Percentiles rank a stretch among this genome's conserved stretches.
Evolutionary conservation across 2,797 vertebrate genomes (phyloP).

Genomic region (Yasuhikotakia modesta): DNA sequence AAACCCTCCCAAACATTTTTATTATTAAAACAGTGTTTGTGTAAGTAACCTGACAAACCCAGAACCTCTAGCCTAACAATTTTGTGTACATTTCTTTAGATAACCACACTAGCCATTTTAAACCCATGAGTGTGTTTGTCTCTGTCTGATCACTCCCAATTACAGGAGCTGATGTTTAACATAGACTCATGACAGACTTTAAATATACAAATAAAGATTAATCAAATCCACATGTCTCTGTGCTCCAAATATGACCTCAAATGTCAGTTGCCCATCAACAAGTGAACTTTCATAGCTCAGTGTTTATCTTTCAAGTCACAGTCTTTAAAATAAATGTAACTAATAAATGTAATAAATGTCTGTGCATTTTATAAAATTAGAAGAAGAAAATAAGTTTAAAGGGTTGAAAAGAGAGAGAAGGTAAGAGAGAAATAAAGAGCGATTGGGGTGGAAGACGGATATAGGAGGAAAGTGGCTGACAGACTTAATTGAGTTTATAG

Average conservation of each 20-base stretch:
- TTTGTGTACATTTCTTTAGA: too few species aligned
- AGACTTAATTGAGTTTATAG: constrained; percentile 59
- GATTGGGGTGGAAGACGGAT: constrained; percentile 38
- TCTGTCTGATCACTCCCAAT: not conserved
- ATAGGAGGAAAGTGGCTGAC: constrained; percentile 50
- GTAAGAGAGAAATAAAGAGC: not conserved
- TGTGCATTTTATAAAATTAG: not conserved
- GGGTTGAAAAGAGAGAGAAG: not conserved
- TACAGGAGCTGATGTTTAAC: not conserved
- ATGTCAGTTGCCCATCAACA: constrained; percentile 4
- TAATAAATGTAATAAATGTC: too few species aligned
- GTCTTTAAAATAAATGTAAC: not conserved
- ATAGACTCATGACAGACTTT: constrained; percentile 7
- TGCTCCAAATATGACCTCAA: not conserved
- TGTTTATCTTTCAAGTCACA: not conserved
- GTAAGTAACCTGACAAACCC: not conserved
- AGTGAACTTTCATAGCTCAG: not conserved
- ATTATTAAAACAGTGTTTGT: too few species aligned
- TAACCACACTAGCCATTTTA: not conserved
- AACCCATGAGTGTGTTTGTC: not conserved
- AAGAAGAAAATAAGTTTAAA: not conserved
- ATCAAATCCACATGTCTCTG: constrained; percentile 26
- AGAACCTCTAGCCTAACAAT: too few species aligned
- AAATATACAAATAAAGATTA: constrained; percentile 14
- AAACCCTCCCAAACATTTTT: too few species aligned